phyloP scores from a whole-genome alignment of 2,113 vertebrate species.

The Cettia cetti region DNA sequence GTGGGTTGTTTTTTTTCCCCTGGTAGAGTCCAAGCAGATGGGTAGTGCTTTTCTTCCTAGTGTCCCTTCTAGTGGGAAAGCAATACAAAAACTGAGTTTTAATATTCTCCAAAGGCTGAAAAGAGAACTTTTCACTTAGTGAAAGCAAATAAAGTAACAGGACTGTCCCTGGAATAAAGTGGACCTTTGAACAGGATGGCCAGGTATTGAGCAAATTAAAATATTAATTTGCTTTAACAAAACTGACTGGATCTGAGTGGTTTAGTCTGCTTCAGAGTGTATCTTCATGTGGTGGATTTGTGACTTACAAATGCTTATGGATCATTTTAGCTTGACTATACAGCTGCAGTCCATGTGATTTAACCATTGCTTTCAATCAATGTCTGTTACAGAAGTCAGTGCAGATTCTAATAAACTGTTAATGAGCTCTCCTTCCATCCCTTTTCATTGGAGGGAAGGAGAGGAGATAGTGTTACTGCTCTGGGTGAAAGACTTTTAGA shows the following conservation, averaged over 20 bases:
- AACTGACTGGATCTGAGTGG: not conserved
- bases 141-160: not conserved
- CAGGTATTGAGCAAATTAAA: not conserved
- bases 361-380: not conserved
- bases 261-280: not conserved
- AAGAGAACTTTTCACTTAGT: not conserved
- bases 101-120: not conserved
- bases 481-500: not conserved
- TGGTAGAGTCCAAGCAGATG: not conserved
- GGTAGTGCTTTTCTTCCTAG: not conserved
- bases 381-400: not conserved
- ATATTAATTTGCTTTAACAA: not conserved
- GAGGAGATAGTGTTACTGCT: not conserved
- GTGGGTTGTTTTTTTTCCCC: rapidly evolving
- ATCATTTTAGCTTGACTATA: not conserved
- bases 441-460: not conserved
- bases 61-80: not conserved
- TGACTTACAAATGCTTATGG: not conserved
- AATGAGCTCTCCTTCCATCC: not conserved
- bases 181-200: not conserved
- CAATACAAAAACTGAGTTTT: not conserved
- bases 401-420: not conserved
- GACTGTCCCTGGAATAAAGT: not conserved
- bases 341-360: not conserved
- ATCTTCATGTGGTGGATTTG: not conserved